Conservation (phyloP, 1,140 invertebrate species). For the Brachystomella parvula region DNA sequence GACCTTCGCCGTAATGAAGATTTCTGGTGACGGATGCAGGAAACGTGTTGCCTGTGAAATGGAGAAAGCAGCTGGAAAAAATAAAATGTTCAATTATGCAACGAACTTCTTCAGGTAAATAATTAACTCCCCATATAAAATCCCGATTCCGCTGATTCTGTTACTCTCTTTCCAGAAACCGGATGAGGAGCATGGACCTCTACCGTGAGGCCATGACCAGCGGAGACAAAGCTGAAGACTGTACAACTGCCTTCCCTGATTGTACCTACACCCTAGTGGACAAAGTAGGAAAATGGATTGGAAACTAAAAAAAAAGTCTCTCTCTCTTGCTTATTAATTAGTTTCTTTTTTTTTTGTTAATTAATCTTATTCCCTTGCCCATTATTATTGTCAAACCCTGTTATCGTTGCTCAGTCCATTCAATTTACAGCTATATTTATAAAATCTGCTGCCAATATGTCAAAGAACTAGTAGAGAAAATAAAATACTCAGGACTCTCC, state of each 20-base stretch:
- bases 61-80: constrained; percentile 36
- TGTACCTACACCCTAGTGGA: constrained; percentile 38
- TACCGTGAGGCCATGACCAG: constrained; percentile 37
- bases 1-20: constrained; percentile 38
- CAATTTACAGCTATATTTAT: too few species aligned
- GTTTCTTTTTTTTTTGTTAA: not conserved
- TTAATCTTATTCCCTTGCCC: not conserved
- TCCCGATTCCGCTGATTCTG: not conserved
- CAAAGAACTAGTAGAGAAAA: too few species aligned
- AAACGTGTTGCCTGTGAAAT: constrained; percentile 38
- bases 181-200: constrained; percentile 39
- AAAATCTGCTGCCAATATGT: not conserved
- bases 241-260: constrained; percentile 29
- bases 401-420: too few species aligned
- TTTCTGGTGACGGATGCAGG: constrained; percentile 37
- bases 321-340: not conserved
- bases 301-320: not conserved
- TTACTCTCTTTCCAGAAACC: constrained; percentile 27
- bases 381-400: constrained; percentile 5
- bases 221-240: constrained; percentile 37
- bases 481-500: too few species aligned
- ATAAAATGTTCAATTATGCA: constrained; percentile 38
- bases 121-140: not conserved
- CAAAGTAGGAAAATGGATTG: constrained; percentile 37
- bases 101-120: constrained; percentile 37